A percentile compares a stretch with the other conserved stretches of the same genome.
These are phyloP conservation scores for Uromys caudimaculatus DNA, from an alignment of 2,797 vertebrate genomes.

Conservation along the genomic window DNA sequence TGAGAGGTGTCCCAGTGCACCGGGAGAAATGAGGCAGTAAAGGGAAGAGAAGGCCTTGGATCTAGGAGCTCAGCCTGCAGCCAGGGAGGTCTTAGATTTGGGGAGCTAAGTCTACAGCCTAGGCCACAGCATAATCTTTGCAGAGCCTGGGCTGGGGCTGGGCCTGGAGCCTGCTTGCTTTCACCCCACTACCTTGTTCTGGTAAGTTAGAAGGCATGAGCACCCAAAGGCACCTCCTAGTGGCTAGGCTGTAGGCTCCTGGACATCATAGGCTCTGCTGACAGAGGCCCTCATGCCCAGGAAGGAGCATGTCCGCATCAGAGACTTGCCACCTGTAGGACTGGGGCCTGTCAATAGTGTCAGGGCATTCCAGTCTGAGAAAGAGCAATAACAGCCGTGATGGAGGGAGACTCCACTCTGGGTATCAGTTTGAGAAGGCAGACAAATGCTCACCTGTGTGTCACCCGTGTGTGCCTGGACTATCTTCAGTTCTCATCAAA, in stretches of 20 bases:
- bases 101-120: background rate
- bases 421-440: background rate
- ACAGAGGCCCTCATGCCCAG: background rate
- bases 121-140: background rate
- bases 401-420: background rate
- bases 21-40: background rate
- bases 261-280: background rate
- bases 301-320: background rate
- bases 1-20: background rate
- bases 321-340: background rate
- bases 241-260: too few relatives aligned
- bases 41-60: background rate
- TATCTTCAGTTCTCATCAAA: background rate
- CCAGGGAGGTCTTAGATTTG: background rate
- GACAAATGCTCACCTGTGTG: background rate
- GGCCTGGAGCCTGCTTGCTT: background rate
- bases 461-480: background rate
- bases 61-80: background rate
- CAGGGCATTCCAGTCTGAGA: background rate
- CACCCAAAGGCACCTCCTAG: background rate
- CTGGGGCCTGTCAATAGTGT: background rate
- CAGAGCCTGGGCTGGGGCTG: background rate
- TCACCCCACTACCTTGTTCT: background rate
- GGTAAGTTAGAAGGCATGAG: background rate
- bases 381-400: rapidly evolving